phyloP scores from a whole-genome alignment of 2,888 invertebrate genomes.

The Halictus quadricinctus region DNA sequence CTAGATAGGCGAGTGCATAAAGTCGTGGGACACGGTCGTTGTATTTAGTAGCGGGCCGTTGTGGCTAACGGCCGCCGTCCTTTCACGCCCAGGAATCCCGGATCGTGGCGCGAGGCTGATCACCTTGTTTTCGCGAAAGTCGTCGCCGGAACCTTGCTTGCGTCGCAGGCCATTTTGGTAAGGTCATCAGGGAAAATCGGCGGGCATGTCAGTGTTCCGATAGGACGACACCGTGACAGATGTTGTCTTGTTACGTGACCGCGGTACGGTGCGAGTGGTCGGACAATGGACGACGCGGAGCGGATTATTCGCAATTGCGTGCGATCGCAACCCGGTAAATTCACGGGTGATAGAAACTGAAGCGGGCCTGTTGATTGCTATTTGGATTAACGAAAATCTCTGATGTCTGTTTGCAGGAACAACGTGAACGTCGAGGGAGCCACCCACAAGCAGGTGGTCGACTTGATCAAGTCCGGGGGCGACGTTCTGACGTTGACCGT shows the following conservation, averaged over 20 bases:
- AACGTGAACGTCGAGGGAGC: slow-evolving; percentile 99
- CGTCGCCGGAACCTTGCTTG: not conserved
- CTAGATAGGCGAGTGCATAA: not conserved
- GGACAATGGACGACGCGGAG: slow-evolving; percentile 49
- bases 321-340: slow-evolving; percentile 46
- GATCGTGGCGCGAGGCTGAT: slow-evolving; percentile 67
- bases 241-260: slow-evolving; percentile 76
- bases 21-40: not conserved
- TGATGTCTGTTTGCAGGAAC: slow-evolving; percentile 87
- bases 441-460: slow-evolving; percentile 99
- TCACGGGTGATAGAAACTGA: not conserved
- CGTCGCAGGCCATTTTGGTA: not conserved
- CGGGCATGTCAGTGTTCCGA: not conserved
- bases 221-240: slow-evolving; percentile 29
- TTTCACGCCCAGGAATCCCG: slow-evolving; percentile 74
- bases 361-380: not conserved
- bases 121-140: slow-evolving; percentile 51
- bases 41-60: slow-evolving; percentile 46
- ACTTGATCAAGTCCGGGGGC: slow-evolving; percentile 99
- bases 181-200: not conserved
- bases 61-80: slow-evolving; percentile 62
- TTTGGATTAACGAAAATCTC: not conserved
- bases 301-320: slow-evolving; percentile 42
- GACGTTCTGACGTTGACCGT: slow-evolving; percentile 98
- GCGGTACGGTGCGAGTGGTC: slow-evolving; percentile 75